Base-by-base conservation (phyloP, 2,797 vertebrate genomes). In the Enteromius trimaculatus region DNA sequence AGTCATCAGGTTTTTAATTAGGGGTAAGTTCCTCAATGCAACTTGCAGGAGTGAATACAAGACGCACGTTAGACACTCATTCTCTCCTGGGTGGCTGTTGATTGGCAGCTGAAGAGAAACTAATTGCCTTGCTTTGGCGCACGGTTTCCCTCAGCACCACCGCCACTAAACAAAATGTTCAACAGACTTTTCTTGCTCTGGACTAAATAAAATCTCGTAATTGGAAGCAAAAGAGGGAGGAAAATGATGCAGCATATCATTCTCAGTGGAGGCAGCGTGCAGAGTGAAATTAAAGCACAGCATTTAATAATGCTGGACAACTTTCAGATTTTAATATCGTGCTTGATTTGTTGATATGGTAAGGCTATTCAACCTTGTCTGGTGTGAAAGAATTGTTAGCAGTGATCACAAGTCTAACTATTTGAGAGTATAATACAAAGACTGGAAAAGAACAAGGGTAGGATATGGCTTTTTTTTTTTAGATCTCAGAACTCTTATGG, bases 61-160 rank as follows among this genome's bases (percentile, higher is more conserved):
- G 76, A 44, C 66, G 75, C 76, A 72, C 34, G 74, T 85, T 81
- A 87, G 72, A 84, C 26, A 70, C 66, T 31, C 55, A 51, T n/a
- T 74, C 29, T 65, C 72, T 81, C 83, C 66, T 37, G 58, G 75
- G 82, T 84, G 39, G 44, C 11, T 31, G 55, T 29, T 84, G 86
- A 86, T 84, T 89, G 85, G 82, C 83, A 87, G 82, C 47, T 69
- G 44, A 80, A 79, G 60, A 78, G 79, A 86, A 79, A 53, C 62
- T 89, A 87, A 89, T 89, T 89, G 86, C 82, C 69, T 69, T 79
- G 75, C 81, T 77, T 72, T 88, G 79, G 75, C 7, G 66, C 34
- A 49, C 26, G 7, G 23, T 49, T 81, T 76, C 60, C 76, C 71
- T 42, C 62, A 83, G 65, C 83, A 68, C 53, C 64, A 77, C 9